Conservation (phyloP, 2,113 vertebrate species). For the Caranx melampygus region DNA sequence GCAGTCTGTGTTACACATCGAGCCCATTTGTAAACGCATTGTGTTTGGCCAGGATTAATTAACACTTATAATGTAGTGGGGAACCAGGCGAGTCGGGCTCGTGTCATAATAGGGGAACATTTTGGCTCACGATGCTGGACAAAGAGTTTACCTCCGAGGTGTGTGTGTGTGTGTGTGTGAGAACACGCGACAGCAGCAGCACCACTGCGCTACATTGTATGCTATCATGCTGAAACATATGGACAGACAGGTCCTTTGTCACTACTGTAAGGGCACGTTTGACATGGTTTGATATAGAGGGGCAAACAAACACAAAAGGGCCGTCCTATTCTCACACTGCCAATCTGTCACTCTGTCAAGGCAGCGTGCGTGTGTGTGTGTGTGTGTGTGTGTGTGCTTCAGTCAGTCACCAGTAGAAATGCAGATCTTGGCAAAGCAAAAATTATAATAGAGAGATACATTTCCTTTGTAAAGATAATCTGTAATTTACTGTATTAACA, state of each 20-base stretch:
- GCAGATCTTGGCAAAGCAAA: slow-evolving; percentile 86
- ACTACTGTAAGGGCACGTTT: slow-evolving; percentile 68
- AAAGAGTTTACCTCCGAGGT: slow-evolving; percentile 71
- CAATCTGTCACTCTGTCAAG: slow-evolving; percentile 64
- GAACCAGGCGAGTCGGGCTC: slow-evolving; percentile 70
- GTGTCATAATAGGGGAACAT: slow-evolving; percentile 63
- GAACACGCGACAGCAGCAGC: slow-evolving; percentile 34
- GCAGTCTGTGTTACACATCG: slow-evolving; percentile 40
- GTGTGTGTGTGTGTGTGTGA: slow-evolving; percentile 42
- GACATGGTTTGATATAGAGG: slow-evolving; percentile 68
- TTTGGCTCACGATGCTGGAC: slow-evolving; percentile 60
- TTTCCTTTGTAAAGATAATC: background rate
- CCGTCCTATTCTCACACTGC: slow-evolving; percentile 60
- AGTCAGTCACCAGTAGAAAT: slow-evolving; percentile 31
- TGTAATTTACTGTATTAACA: background rate
- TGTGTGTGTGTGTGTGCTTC: slow-evolving; percentile 37
- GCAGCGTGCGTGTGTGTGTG: slow-evolving; percentile 14
- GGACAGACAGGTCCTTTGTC: slow-evolving; percentile 77
- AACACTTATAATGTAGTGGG: slow-evolving; percentile 78
- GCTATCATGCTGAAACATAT: slow-evolving; percentile 78
- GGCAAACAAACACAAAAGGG: slow-evolving; percentile 72
- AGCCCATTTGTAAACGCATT: slow-evolving; percentile 67
- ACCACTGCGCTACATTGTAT: slow-evolving; percentile 53
- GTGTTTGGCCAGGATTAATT: slow-evolving; percentile 77
- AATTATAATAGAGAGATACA: slow-evolving; percentile 70